phyloP scores from a whole-genome alignment of 1,140 invertebrate genomes.

The Myzus persicae region DNA sequence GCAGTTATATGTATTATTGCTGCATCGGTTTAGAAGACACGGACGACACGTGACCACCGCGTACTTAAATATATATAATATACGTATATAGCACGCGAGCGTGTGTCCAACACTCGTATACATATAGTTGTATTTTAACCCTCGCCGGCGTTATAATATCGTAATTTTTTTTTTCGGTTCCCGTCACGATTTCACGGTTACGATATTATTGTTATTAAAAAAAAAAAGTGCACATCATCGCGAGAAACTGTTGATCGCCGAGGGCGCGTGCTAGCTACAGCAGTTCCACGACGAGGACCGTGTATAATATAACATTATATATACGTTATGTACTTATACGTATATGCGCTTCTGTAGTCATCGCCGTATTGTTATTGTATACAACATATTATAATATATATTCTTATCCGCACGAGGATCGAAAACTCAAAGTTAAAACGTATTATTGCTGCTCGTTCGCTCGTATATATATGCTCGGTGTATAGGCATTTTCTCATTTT shows the following conservation, averaged over 20 bases:
- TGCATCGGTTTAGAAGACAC: not conserved
- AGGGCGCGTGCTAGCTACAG: not conserved
- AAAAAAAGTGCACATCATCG: constrained; percentile 15
- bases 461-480: too few relatives aligned
- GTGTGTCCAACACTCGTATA: not conserved
- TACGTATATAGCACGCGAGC: not conserved
- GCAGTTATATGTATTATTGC: not conserved
- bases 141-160: not conserved
- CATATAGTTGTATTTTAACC: constrained; percentile 27
- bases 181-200: not conserved
- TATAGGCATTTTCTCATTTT: too few relatives aligned
- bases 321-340: not conserved
- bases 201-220: constrained; percentile 4
- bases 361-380: not conserved
- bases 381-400: not conserved
- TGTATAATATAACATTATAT: not conserved
- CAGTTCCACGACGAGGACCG: not conserved
- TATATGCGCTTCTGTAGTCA: not conserved
- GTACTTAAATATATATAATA: constrained; percentile 30
- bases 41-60: constrained; percentile 45
- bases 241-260: not conserved
- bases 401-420: constrained; percentile 27
- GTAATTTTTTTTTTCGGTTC: not conserved
- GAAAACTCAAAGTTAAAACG: not conserved
- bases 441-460: not conserved